A percentile compares a stretch with the other conserved stretches of the same genome.
phyloP scores from a whole-genome alignment of 1,140 invertebrate species.

The Diorhabda carinulata region DNA sequence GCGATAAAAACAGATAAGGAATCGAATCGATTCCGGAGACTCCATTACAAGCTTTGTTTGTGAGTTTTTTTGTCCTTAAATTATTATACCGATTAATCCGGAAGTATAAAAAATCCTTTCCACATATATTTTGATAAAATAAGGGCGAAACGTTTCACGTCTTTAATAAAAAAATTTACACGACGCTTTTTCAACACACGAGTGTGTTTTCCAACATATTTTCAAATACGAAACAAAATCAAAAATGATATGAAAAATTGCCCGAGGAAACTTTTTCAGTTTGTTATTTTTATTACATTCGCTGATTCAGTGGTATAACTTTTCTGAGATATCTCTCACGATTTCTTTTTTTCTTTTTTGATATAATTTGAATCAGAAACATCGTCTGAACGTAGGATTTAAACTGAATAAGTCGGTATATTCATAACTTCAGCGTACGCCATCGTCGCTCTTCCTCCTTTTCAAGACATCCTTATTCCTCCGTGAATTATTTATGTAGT shows the following conservation, averaged over 20 bases:
- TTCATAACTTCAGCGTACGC: slow-evolving; percentile 2
- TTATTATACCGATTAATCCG: not conserved
- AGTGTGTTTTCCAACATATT: too few species aligned
- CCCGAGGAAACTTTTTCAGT: too few species aligned
- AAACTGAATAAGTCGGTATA: not conserved
- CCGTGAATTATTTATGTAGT: not conserved
- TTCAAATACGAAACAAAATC: too few species aligned
- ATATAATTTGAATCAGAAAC: slow-evolving; percentile 1
- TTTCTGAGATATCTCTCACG: not conserved
- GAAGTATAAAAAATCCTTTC: not conserved
- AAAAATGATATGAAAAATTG: too few species aligned
- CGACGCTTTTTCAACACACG: too few species aligned
- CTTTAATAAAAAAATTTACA: too few species aligned
- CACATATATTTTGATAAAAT: too few species aligned
- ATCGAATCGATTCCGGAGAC: not conserved
- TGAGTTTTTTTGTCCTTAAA: not conserved
- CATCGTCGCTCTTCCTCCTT: not conserved
- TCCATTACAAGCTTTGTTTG: not conserved
- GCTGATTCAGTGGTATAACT: too few species aligned
- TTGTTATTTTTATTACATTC: too few species aligned
- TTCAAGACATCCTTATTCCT: not conserved
- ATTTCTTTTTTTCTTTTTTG: not conserved
- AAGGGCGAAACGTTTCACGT: too few species aligned
- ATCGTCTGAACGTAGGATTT: not conserved
- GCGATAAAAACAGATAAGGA: slow-evolving; percentile 1